Percentiles rank a stretch among this genome's conserved stretches.
Conservation (phyloP, 1,140 invertebrate genomes). For the Philopotamus ludificatus region DNA sequence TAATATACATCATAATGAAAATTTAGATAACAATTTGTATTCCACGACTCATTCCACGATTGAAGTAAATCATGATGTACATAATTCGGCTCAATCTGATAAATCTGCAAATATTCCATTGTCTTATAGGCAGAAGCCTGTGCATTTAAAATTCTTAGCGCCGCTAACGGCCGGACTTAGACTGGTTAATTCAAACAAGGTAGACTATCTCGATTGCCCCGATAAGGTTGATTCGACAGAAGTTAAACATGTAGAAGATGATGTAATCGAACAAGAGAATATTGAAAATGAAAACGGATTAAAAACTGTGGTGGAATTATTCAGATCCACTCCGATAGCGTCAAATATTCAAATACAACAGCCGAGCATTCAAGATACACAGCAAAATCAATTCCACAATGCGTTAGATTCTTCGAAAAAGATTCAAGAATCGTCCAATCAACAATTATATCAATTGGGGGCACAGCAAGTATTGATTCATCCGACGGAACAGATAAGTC, state of each 20-base stretch:
- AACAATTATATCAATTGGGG: conserved; percentile 45
- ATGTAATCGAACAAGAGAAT: conserved; percentile 37
- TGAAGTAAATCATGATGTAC: conserved; percentile 16
- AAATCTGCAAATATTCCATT: conserved; percentile 5
- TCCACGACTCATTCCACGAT: conserved; percentile 41
- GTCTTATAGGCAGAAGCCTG: conserved; percentile 14
- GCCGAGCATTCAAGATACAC: conserved; percentile 12
- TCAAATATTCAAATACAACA: conserved; percentile 3
- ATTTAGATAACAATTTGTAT: conserved; percentile 16
- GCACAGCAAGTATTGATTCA: conserved; percentile 41
- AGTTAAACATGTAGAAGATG: conserved; percentile 36
- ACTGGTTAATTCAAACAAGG: conserved; percentile 43
- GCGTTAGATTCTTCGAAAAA: conserved; percentile 45
- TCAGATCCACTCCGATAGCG: conserved; percentile 15
- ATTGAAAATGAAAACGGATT: conserved; percentile 27
- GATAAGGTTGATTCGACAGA: conserved; percentile 11
- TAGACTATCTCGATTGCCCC: conserved; percentile 32
- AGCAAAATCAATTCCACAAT: conserved; percentile 45
- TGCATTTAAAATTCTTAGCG: conserved; percentile 48
- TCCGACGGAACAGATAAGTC: conserved; percentile 38
- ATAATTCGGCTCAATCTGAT: conserved; percentile 3
- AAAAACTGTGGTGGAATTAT: conserved; percentile 28
- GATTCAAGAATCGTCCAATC: conserved; percentile 46
- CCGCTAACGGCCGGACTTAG: conserved; percentile 48
- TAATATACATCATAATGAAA: too few relatives aligned